A percentile compares a stretch with the other conserved stretches of the same genome.
These are phyloP conservation scores for Ginglymostoma cirratum DNA, from an alignment of 2,113 vertebrate species.

Conservation along the genomic window DNA sequence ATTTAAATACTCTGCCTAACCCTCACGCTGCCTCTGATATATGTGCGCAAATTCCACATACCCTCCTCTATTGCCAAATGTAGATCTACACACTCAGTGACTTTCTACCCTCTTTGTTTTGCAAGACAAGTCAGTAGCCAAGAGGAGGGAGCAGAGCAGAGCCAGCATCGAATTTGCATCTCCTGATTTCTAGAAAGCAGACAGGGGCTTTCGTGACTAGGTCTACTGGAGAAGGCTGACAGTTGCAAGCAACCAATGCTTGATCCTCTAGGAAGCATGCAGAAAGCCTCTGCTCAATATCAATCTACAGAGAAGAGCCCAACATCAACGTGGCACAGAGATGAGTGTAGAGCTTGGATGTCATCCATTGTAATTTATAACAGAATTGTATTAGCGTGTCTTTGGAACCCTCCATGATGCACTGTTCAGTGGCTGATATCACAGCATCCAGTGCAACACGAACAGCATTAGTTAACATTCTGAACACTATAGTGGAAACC, in stretches of 20 bases:
- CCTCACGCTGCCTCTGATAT: no score
- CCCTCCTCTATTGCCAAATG: no score
- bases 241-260: not conserved
- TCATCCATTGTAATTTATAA: not conserved
- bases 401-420: not conserved
- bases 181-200: not conserved
- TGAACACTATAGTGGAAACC: not conserved
- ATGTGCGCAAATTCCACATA: no score
- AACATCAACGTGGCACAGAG: not conserved
- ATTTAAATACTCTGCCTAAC: no score
- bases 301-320: not conserved
- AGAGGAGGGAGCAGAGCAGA: no score
- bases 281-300: not conserved
- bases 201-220: not conserved
- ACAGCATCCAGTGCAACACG: not conserved
- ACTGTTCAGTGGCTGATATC: not conserved
- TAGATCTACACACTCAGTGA: no score
- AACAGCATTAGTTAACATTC: not conserved
- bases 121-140: no score
- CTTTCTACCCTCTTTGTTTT: no score
- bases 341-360: not conserved
- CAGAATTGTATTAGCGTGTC: not conserved
- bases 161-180: no score
- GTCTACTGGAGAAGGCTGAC: not conserved
- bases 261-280: not conserved